These are phyloP conservation scores for Atrina japonica DNA, from an alignment of 2,888 invertebrate species.

Conservation along the genomic window DNA sequence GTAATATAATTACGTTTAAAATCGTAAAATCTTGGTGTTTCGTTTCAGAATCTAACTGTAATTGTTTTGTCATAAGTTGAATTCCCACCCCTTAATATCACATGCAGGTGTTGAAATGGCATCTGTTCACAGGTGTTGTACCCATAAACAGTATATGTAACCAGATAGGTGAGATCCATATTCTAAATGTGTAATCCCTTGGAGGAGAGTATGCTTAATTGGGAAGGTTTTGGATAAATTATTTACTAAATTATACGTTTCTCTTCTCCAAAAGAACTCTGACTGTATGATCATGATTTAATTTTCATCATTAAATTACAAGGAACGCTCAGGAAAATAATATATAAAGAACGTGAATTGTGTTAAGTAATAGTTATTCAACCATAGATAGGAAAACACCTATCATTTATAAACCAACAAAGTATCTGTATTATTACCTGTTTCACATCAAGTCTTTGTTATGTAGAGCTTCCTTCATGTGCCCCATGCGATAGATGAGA, in stretches of 20 bases:
- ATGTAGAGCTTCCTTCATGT: no score
- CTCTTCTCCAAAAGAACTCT: no score
- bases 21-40: no score
- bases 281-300: no score
- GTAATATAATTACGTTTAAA: no score
- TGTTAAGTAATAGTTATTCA: not conserved
- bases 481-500: not conserved
- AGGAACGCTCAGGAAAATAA: no score
- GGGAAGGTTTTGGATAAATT: not conserved
- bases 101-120: constrained; percentile 21
- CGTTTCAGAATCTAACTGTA: no score
- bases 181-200: not conserved
- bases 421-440: not conserved
- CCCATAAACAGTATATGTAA: constrained; percentile 13
- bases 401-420: not conserved
- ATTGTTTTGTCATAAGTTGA: no score
- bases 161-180: constrained; percentile 12
- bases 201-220: not conserved
- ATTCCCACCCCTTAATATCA: not conserved
- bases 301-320: no score
- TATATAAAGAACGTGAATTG: not conserved
- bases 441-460: no score
- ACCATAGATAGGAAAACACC: not conserved
- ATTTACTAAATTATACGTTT: no score
- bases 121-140: constrained; percentile 19